Evolutionary conservation across 2,797 vertebrate species (phyloP).

Genomic region (Toxotes lorentzi): DNA sequence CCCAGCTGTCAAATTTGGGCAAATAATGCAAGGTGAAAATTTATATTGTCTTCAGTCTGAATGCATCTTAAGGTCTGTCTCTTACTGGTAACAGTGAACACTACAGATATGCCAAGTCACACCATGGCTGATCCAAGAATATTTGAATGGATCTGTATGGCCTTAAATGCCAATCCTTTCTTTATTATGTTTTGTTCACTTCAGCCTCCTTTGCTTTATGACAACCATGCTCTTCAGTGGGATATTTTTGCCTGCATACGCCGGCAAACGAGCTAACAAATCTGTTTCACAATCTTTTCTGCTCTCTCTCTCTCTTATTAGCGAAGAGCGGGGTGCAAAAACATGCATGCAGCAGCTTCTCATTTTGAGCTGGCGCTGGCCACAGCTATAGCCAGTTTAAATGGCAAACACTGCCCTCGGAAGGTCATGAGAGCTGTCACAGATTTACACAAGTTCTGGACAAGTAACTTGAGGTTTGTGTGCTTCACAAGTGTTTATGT

Average conservation of each 20-base stretch:
- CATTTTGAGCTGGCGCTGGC: not conserved
- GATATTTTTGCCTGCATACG: not conserved
- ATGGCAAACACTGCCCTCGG: slow-evolving; percentile 6
- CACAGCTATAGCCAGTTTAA: not conserved
- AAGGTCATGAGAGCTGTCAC: slow-evolving; percentile 4
- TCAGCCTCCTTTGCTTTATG: not conserved
- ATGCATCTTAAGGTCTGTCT: not conserved
- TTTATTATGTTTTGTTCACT: slow-evolving; percentile 1
- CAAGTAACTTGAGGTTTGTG: not conserved
- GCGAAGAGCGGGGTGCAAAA: not conserved
- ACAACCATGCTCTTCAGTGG: not conserved
- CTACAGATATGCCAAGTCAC: not conserved
- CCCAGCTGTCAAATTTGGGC: not conserved
- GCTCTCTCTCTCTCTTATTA: not conserved
- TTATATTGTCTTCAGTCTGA: not conserved
- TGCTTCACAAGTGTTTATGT: not conserved
- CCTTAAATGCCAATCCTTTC: not conserved
- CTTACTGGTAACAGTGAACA: not conserved
- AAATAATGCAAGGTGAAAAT: not conserved
- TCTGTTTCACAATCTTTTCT: slow-evolving; percentile 1
- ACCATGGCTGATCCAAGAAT: not conserved
- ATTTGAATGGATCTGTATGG: not conserved
- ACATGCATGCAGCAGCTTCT: slow-evolving; percentile 4
- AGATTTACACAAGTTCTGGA: not conserved
- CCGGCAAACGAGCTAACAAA: not conserved